phyloP scores from a whole-genome alignment of 2,888 invertebrate genomes.

The Miltochrista miniata region DNA sequence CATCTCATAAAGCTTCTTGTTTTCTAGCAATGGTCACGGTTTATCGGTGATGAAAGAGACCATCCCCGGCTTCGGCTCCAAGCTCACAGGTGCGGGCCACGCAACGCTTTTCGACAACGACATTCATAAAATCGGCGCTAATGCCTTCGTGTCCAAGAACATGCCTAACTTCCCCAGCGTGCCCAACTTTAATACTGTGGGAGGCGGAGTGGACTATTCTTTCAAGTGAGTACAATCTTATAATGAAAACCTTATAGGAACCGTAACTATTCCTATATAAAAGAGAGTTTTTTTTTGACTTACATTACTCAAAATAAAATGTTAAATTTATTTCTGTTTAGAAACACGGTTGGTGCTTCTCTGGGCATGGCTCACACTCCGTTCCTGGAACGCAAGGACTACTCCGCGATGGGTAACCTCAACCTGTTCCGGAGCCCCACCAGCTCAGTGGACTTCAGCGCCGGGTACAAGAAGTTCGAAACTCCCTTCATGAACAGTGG shows the following conservation, averaged over 20 bases:
- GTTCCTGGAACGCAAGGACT: conserved; percentile 32
- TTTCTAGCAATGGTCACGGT: conserved; percentile 44
- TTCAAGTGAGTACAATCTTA: conserved; percentile 10
- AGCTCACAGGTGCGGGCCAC: conserved; percentile 48
- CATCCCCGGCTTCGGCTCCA: conserved; percentile 44
- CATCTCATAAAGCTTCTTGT: not conserved
- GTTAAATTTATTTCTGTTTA: conserved; percentile 8
- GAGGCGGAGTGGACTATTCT: conserved; percentile 27
- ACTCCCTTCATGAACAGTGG: conserved; percentile 29
- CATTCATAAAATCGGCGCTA: conserved; percentile 15
- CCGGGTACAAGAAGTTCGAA: conserved; percentile 26
- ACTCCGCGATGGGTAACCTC: conserved; percentile 28
- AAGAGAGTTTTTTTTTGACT: not conserved
- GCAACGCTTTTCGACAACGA: conserved; percentile 45
- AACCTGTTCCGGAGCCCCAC: conserved; percentile 29
- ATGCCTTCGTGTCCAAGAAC: conserved; percentile 19
- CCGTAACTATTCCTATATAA: not conserved
- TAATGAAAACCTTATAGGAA: too few species aligned
- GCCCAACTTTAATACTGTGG: conserved; percentile 24
- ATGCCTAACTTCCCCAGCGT: conserved; percentile 12
- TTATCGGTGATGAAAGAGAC: conserved; percentile 38
- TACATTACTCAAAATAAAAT: not conserved
- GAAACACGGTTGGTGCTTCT: conserved; percentile 21
- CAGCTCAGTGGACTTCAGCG: conserved; percentile 26
- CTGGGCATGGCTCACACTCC: conserved; percentile 24